Conservation (phyloP, 2,113 vertebrate genomes). For the Elephantulus edwardii region DNA sequence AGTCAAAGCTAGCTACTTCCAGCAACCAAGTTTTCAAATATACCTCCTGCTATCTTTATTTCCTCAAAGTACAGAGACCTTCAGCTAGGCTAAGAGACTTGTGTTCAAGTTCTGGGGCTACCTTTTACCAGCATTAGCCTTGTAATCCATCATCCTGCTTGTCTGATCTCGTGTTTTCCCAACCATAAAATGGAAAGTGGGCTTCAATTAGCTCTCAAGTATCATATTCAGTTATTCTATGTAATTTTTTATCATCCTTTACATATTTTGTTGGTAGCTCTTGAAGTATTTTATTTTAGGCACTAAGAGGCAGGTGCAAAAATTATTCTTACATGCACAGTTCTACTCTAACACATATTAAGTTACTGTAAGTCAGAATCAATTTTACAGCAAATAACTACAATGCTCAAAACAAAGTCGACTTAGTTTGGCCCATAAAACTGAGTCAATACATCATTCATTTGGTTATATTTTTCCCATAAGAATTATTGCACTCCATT, state of each 20-base stretch:
- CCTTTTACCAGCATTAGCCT: background rate
- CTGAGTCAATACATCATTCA: conserved; percentile 3
- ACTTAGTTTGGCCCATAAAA: background rate
- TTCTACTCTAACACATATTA: background rate
- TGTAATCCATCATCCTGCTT: background rate
- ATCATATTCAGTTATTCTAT: background rate
- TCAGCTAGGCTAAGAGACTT: background rate
- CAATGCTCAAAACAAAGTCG: conserved; percentile 6
- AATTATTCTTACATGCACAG: background rate
- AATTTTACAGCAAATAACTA: background rate
- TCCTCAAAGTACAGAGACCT: background rate
- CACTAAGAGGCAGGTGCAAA: background rate
- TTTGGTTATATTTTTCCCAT: conserved; percentile 1
- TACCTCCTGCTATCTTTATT: conserved; percentile 14
- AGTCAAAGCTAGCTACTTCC: background rate
- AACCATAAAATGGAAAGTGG: background rate
- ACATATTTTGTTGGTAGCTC: background rate
- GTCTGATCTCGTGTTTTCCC: background rate
- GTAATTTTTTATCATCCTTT: background rate
- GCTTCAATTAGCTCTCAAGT: background rate
- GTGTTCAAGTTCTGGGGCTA: background rate
- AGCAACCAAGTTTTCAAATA: conserved; percentile 38
- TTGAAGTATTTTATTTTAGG: conserved; percentile 3
- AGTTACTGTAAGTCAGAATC: background rate
- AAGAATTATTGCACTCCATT: conserved; percentile 39